Evolutionary conservation across 2,888 invertebrate species (phyloP).

Genomic region (Volucella bombylans): DNA sequence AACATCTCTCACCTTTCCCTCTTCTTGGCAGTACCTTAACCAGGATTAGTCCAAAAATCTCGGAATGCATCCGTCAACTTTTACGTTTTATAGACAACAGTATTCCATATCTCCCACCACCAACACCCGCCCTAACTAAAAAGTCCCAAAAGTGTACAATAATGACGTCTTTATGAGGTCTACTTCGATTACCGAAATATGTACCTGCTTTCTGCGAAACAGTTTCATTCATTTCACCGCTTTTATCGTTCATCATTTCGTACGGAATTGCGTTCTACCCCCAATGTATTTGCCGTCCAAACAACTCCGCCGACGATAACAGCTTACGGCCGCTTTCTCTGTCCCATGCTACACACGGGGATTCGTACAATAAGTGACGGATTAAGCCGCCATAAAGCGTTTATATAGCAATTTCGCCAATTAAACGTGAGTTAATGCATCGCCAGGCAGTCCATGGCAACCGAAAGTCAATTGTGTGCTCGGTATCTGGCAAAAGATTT

Average conservation of each 20-base stretch:
- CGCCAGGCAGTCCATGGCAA: constrained; percentile 23
- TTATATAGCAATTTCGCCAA: constrained; percentile 73
- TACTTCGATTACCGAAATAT: constrained; percentile 13
- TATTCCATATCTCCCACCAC: background rate
- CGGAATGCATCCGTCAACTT: too few species aligned
- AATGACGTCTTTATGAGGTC: constrained; percentile 42
- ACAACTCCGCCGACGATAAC: constrained; percentile 30
- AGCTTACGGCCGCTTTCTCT: constrained; percentile 36
- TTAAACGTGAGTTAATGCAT: constrained; percentile 68
- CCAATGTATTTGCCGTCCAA: background rate
- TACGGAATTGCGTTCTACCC: constrained; percentile 10
- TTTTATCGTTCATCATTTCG: constrained; percentile 61
- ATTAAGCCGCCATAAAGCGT: constrained; percentile 73
- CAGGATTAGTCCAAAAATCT: too few species aligned
- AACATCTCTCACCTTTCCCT: too few species aligned
- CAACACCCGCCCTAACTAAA: background rate
- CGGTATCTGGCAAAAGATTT: constrained; percentile 59
- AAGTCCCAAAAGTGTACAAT: background rate
- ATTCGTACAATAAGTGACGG: constrained; percentile 70
- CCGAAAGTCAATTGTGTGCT: constrained; percentile 51
- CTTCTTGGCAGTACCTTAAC: too few species aligned
- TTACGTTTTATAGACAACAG: too few species aligned
- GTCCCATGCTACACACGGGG: constrained; percentile 18
- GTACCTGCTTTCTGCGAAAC: constrained; percentile 54
- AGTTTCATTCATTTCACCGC: constrained; percentile 48